Evolutionary conservation across 2,888 invertebrate species (phyloP).

Genomic region (Zele albiditarsus): DNA sequence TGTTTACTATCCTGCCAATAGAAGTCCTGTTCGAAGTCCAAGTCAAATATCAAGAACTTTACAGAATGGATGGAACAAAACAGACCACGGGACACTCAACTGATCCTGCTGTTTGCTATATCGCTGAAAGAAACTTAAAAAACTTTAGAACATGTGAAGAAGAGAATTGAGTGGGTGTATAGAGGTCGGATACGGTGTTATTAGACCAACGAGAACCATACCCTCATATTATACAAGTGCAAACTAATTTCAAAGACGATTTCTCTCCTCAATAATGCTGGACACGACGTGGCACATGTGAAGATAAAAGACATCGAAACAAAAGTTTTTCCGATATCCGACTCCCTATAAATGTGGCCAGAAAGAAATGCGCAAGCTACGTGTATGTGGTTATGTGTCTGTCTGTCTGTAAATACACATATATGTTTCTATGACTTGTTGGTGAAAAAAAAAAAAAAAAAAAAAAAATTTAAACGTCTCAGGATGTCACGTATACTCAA

Average conservation of each 20-base stretch:
- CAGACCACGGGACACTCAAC: constrained; percentile 43
- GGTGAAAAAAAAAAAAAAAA: constrained; percentile 1
- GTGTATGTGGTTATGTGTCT: too few species aligned
- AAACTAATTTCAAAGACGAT: constrained; percentile 24
- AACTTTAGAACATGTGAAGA: neutral
- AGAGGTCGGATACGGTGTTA: neutral
- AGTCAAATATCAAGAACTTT: constrained; percentile 58
- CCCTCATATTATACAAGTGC: neutral
- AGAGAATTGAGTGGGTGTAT: neutral
- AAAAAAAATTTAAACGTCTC: constrained; percentile 24
- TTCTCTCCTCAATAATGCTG: neutral
- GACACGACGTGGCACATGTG: neutral
- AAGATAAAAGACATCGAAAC: too few species aligned
- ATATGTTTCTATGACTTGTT: neutral
- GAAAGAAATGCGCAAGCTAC: neutral
- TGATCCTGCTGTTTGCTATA: neutral
- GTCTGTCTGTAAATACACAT: too few species aligned
- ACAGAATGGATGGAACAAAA: constrained; percentile 63
- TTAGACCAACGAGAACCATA: neutral
- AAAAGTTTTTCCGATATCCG: neutral
- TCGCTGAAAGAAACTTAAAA: neutral
- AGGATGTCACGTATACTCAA: constrained; percentile 36
- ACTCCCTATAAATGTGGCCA: neutral
- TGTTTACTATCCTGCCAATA: constrained; percentile 75
- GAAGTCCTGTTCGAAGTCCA: constrained; percentile 64